Evolutionary conservation across 2,113 vertebrate genomes (phyloP).

Genomic region (Pollimyrus isidori): DNA sequence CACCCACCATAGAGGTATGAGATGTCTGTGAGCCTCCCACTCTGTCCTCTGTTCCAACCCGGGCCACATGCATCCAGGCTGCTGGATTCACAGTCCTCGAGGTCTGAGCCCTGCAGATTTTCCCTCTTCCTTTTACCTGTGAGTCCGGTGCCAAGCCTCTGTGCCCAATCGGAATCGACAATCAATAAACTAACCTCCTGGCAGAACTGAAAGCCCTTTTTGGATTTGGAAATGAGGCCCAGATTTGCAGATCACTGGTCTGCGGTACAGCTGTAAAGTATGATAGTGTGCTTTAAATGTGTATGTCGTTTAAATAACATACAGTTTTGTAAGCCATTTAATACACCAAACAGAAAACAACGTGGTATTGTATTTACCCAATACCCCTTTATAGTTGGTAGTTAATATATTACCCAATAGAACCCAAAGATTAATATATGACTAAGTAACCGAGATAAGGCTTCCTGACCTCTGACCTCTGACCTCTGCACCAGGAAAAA

Average conservation of each 20-base stretch:
- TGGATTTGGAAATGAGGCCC: background rate
- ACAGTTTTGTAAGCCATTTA: background rate
- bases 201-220: background rate
- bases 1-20: background rate
- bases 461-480: background rate
- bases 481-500: background rate
- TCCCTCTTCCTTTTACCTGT: background rate
- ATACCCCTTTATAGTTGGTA: background rate
- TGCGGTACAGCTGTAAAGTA: background rate
- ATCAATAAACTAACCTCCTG: background rate
- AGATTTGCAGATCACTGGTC: background rate
- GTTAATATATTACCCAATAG: background rate
- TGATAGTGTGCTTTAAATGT: background rate
- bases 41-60: background rate
- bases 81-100: background rate
- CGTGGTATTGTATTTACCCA: background rate
- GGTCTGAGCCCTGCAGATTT: background rate
- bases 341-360: background rate
- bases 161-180: background rate
- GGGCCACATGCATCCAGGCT: fast-evolving
- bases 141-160: background rate
- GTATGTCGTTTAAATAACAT: background rate
- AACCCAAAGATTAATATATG: background rate
- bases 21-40: background rate
- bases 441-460: background rate